Base-by-base conservation (phyloP, 1,140 invertebrate genomes). In the Megathymus violae region DNA sequence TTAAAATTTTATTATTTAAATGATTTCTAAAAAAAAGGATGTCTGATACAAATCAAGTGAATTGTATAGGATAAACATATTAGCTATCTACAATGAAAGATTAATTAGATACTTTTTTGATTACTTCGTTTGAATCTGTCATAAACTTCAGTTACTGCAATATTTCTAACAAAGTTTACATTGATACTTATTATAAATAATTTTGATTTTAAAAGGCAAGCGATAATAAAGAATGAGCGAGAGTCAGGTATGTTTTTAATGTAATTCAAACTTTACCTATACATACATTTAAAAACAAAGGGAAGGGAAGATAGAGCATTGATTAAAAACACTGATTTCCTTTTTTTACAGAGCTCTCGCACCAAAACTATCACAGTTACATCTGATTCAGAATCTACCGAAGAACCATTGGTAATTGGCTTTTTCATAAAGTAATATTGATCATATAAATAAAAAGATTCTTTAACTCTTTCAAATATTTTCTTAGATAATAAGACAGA, bases 301-400 rank as follows among this genome's bases (percentile, higher is more conserved):
- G n/a, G n/a, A n/a, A n/a, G n/a, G n/a, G n/a, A n/a, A n/a, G n/a
- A n/a, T n/a, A n/a, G n/a, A n/a, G n/a, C n/a, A n/a, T n/a, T n/a
- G n/a, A n/a, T n/a, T n/a, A n/a, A n/a, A n/a, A n/a, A n/a, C n/a
- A n/a, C n/a, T n/a, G n/a, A n/a, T n/a, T n/a, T n/a, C n/a, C n/a
- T n/a, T 54, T 65, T 66, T 9, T 68, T 74, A 36, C 73, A 87
- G 82, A 82, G 73, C 43, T 75, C 77, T 40, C 65, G 59, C 1
- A 75, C 76, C 0, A 88, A 88, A 71, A 81, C 69, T 16, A 31
- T 71, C 11, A 69, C 68, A 7, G 74, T 74, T 14, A 63, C 75
- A 16, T 50, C 43, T 9, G 63, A 73, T 34, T 72, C 82, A 4
- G 72, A 70, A 59, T 79, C 81, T n/a, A 79, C 74, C 3, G 76